A percentile compares a stretch with the other conserved stretches of the same genome.
These are phyloP conservation scores for Mus spretus DNA, from an alignment of 2,797 vertebrate species.

Conservation along the genomic window DNA sequence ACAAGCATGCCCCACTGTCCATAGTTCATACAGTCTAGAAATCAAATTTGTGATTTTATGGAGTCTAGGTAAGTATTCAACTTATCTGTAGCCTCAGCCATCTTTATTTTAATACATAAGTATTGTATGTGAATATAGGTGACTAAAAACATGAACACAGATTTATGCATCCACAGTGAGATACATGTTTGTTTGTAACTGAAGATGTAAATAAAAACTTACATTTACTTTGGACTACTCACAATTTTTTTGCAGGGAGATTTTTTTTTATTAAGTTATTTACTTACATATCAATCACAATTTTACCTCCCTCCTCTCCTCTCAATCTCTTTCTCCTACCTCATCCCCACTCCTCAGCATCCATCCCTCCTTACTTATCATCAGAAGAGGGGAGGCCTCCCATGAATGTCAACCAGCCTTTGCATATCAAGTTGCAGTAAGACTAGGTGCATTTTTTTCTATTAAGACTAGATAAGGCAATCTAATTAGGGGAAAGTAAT, in stretches of 20 bases:
- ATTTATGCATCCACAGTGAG: background rate
- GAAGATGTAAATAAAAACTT: background rate
- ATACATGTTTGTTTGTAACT: slow-evolving; percentile 31
- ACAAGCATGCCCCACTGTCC: background rate
- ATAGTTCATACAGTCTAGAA: background rate
- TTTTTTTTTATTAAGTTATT: too few relatives aligned
- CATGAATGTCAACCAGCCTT: too few relatives aligned
- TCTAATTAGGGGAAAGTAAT: too few relatives aligned
- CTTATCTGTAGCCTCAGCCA: background rate
- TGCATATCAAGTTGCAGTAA: too few relatives aligned
- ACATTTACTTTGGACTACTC: background rate
- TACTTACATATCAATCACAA: too few relatives aligned
- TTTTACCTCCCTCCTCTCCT: too few relatives aligned
- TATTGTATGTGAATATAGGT: background rate
- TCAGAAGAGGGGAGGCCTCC: too few relatives aligned
- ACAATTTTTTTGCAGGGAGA: background rate
- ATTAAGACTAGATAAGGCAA: too few relatives aligned
- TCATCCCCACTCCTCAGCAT: too few relatives aligned
- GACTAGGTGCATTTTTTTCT: too few relatives aligned
- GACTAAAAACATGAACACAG: background rate
- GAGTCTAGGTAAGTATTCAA: background rate
- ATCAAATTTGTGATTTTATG: background rate
- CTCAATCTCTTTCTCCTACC: too few relatives aligned
- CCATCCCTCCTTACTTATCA: too few relatives aligned
- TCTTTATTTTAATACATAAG: background rate